Percentiles rank a stretch among this genome's conserved stretches.
Evolutionary conservation across 1,140 invertebrate species (phyloP).

Genomic region (Oppia nitens): DNA sequence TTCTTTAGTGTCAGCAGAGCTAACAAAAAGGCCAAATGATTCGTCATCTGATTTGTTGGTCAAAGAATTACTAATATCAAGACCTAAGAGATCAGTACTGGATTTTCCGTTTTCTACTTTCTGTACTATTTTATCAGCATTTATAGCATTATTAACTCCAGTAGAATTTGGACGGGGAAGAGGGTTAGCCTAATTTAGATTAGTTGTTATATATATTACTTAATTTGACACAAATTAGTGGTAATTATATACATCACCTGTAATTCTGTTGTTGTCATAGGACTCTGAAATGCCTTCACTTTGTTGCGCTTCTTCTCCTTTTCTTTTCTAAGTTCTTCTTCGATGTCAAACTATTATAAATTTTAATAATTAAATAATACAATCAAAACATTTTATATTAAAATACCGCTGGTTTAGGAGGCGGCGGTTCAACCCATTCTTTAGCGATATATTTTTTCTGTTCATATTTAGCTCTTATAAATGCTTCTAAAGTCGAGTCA

Average conservation of each 20-base stretch:
- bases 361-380: neutral
- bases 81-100: constrained; percentile 14
- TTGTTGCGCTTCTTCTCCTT: constrained; percentile 25
- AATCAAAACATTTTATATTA: neutral
- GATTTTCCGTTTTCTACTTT: constrained; percentile 1
- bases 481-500: constrained; percentile 77
- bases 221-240: too few relatives aligned
- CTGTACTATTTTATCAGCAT: neutral
- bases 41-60: constrained; percentile 8
- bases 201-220: neutral
- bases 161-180: constrained; percentile 20
- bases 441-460: constrained; percentile 93
- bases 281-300: constrained; percentile 8
- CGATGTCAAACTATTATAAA: constrained; percentile 22
- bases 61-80: neutral
- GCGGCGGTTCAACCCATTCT: constrained; percentile 77
- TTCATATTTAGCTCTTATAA: constrained; percentile 94
- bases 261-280: neutral
- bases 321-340: constrained; percentile 25
- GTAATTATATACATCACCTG: constrained; percentile 1
- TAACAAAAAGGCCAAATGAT: constrained; percentile 14
- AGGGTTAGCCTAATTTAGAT: constrained; percentile 8
- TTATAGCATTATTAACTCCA: constrained; percentile 17
- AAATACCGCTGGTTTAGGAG: constrained; percentile 42
- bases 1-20: neutral